Base-by-base conservation (phyloP, 2,113 vertebrate species). In the Tragelaphus imberbis region DNA sequence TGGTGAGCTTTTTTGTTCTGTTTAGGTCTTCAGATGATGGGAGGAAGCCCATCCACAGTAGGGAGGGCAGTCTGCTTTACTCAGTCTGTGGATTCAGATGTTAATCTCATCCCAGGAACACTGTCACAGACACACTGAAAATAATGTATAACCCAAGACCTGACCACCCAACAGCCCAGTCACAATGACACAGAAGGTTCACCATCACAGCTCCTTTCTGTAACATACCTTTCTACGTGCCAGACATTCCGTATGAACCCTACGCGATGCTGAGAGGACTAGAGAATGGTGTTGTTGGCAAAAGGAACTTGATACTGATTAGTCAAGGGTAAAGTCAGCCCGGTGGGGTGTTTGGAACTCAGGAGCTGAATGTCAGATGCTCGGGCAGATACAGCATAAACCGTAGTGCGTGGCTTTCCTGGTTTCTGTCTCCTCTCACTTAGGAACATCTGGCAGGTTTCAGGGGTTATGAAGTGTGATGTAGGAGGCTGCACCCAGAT, bases 151-250 rank as follows among this genome's bases (percentile, higher is more conserved):
- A 53, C 49, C 79, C 49, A 21, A 51, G 0, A 12, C 16, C 49
- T 53, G 30, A 49, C 47, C 49, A 53, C 9, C 17, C 28, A 6
- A 3, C 2, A 33, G 49, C 79, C 0, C 10, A 49, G 5, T 81
- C 49, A 21, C 3, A 30, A 4, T 21, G 28, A 53, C 79, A 33
- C 30, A 11, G 30, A 21, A 12, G 30, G 10, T n/a, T 11, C 21
- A 21, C 79, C 30, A 21, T 12, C 1, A 7, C 30, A 21, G 30
- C 79, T 17, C 49, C 47, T 53, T 81, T 3, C 79, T 33, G 15
- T 19, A 81, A 51, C 28, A 11, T 2, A 1, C 28, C 28, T 81
- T 19, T 7, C 21, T 12, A n/a, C 1, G 0, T 21, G 15, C 15
- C 47, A 81, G 49, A n/a, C 10, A n/a, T 2, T 53, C 79, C 1